Base-by-base conservation (phyloP, 2,113 vertebrate genomes). In the Lipotes vexillifer region DNA sequence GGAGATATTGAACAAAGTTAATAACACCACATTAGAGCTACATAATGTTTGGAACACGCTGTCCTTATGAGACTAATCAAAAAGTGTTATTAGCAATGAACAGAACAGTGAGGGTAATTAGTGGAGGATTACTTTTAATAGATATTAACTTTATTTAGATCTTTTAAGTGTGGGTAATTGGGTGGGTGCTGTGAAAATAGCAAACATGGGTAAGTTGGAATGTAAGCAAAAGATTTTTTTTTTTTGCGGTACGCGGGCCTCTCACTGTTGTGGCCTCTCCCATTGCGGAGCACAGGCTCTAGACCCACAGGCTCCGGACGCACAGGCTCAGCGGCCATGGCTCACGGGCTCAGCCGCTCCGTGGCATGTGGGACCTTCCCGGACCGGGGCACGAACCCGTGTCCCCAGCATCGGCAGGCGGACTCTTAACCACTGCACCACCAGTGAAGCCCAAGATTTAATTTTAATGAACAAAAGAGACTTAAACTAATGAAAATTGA, bases 101-200 rank as follows among this genome's bases (percentile, higher is more conserved):
- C 85, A 98, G 83, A 97, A 93, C 83, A 97, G 65, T 92, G 23
- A 78, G 93, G 69, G 52, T 97, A 95, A 96, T 94, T 94, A 98
- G 92, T 87, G 20, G 33, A 98, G 87, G 57, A 97, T 97, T 97
- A 86, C 8, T 80, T 97, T 98, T 98, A 95, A 97, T 97, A 98
- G 95, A 91, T 97, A 98, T 97, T 98, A 94, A 98, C 98, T 98
- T 98, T 90, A 94, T 97, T 98, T 98, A 97, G 92, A 97, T 97
- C 78, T 97, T 13, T 94, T 98, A 98, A 98, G 57, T 97, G 81
- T 95, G 84, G 38, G 20, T 97, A 98, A 98, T 97, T 98, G 96
- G 66, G 97, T 98, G 84, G 97, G 95, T 98, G 88, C 93, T 96
- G 23, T 97, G 95, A 95, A 97, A 97, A 97, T 94, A 98, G 80